Evolutionary conservation across 2,113 vertebrate genomes (phyloP).

Genomic region (Rhabdomys dilectus): DNA sequence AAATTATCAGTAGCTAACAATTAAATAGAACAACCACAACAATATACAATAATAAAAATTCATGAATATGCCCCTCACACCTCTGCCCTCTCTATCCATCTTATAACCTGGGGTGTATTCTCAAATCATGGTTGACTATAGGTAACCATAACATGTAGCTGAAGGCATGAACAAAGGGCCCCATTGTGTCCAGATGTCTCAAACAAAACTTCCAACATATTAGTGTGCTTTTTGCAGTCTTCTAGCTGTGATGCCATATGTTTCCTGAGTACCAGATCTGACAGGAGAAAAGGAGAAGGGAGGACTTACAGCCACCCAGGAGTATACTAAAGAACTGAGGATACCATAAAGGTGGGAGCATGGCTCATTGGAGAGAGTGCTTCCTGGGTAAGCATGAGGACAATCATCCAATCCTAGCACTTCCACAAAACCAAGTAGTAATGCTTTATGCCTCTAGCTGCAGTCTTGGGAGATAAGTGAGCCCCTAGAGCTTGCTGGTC

Average conservation of each 20-base stretch:
- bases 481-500: not conserved
- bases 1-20: not conserved
- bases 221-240: not conserved
- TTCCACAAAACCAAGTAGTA: not conserved
- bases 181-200: not conserved
- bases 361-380: not conserved
- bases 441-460: not conserved
- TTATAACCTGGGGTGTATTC: not conserved
- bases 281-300: not conserved
- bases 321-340: not conserved
- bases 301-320: not conserved
- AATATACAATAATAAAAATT: not conserved
- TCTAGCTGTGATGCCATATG: not conserved
- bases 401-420: not conserved
- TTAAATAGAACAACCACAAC: not conserved
- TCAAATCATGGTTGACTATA: not conserved
- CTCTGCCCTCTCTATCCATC: not conserved
- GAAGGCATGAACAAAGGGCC: not conserved
- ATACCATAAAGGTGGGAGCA: not conserved
- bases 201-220: not conserved
- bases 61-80: not conserved
- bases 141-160: not conserved
- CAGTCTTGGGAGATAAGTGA: not conserved
- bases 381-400: not conserved
- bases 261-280: not conserved